Conservation (phyloP, 2,113 vertebrate genomes). For the Petaurus breviceps region DNA sequence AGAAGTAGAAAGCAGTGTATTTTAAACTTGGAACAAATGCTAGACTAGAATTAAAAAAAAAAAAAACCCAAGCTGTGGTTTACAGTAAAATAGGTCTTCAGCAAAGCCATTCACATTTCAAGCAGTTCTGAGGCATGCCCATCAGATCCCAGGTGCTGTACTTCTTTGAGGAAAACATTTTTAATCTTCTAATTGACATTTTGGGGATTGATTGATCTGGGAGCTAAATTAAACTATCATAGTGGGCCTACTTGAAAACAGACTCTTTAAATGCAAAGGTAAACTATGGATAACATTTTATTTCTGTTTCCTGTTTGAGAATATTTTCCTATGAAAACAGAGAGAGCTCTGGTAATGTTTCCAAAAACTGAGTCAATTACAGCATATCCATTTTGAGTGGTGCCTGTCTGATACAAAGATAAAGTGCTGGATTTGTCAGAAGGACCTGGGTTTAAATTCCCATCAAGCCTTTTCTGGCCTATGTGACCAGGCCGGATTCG, state of each 20-base stretch:
- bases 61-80: neutral
- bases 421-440: neutral
- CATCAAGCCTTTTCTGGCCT: neutral
- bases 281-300: neutral
- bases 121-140: neutral
- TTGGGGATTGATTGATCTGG: neutral
- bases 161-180: neutral
- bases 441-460: neutral
- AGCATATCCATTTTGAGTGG: neutral
- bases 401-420: neutral
- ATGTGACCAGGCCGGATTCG: neutral
- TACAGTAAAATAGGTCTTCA: slow-evolving; percentile 1
- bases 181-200: neutral
- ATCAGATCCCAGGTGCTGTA: neutral
- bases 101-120: slow-evolving; percentile 22
- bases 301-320: neutral
- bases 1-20: neutral
- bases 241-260: neutral
- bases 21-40: neutral
- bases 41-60: neutral
- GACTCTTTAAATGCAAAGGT: neutral
- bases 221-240: neutral
- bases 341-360: neutral
- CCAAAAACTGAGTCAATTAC: neutral
- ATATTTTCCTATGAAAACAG: slow-evolving; percentile 9